Percentiles rank a stretch among this genome's conserved stretches.
Evolutionary conservation across 2,113 vertebrate genomes (phyloP).

Genomic region (Sebastes fasciatus): DNA sequence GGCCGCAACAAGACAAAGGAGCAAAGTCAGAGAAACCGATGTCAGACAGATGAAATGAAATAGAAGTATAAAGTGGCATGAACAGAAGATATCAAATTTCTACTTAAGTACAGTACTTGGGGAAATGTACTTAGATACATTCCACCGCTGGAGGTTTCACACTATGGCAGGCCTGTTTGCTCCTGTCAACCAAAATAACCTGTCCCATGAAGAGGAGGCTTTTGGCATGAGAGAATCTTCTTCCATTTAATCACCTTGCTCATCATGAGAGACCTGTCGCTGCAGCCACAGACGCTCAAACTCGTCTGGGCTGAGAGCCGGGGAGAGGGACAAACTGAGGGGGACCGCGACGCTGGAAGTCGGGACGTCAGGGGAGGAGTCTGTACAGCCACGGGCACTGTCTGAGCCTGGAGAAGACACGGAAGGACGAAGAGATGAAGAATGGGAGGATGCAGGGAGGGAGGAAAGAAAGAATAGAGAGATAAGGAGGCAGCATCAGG

Average conservation of each 20-base stretch:
- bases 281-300: constrained; percentile 75
- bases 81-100: neutral
- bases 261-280: constrained; percentile 20
- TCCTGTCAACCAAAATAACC: neutral
- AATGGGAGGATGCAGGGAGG: neutral
- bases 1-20: neutral
- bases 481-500: neutral
- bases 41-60: neutral
- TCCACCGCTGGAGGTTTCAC: neutral
- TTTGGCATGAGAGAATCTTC: neutral
- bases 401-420: constrained; percentile 31
- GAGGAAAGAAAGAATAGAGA: neutral
- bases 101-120: neutral
- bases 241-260: constrained; percentile 46
- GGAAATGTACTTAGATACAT: neutral
- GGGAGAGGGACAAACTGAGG: constrained; percentile 64
- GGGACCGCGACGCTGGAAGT: neutral
- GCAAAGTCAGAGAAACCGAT: neutral
- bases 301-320: constrained; percentile 70
- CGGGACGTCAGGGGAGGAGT: constrained; percentile 9
- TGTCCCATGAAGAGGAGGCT: neutral
- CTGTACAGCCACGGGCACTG: neutral
- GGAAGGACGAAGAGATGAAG: neutral
- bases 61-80: neutral
- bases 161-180: neutral